Evolutionary conservation across 2,113 vertebrate genomes (phyloP).

Genomic region (Lophura nycthemera): DNA sequence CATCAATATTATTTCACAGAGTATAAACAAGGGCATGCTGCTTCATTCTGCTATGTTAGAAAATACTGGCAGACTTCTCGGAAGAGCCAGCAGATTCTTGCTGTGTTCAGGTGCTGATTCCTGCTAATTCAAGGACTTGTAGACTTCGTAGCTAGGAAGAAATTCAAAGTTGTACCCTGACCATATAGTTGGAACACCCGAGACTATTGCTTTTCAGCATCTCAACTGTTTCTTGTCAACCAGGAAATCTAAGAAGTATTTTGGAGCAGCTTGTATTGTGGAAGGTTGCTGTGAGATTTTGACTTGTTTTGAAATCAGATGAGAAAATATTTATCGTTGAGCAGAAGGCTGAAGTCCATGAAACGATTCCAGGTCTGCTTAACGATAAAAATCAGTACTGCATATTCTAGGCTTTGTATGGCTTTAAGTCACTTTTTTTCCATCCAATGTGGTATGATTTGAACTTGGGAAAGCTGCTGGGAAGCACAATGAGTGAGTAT

Average conservation of each 20-base stretch:
- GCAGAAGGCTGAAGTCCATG: not conserved
- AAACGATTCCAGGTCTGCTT: not conserved
- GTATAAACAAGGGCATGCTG: not conserved
- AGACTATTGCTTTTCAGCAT: not conserved
- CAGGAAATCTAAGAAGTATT: not conserved
- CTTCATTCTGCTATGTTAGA: not conserved
- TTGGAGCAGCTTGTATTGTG: not conserved
- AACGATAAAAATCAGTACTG: not conserved
- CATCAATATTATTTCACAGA: not conserved
- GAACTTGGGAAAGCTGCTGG: not conserved
- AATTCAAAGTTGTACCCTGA: not conserved
- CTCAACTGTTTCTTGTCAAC: not conserved
- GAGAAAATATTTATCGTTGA: not conserved
- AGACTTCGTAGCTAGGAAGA: not conserved
- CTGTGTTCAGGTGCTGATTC: not conserved
- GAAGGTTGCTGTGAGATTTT: not conserved
- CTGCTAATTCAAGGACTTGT: not conserved
- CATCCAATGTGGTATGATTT: not conserved
- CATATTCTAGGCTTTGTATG: not conserved
- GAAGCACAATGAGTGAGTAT: not conserved
- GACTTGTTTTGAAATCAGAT: not conserved
- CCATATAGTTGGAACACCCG: not conserved
- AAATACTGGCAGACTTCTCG: not conserved
- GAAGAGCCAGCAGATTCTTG: not conserved
- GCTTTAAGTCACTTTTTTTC: not conserved